phyloP scores from a whole-genome alignment of 2,888 invertebrate species.

The Mesodorylaimus sp. region DNA sequence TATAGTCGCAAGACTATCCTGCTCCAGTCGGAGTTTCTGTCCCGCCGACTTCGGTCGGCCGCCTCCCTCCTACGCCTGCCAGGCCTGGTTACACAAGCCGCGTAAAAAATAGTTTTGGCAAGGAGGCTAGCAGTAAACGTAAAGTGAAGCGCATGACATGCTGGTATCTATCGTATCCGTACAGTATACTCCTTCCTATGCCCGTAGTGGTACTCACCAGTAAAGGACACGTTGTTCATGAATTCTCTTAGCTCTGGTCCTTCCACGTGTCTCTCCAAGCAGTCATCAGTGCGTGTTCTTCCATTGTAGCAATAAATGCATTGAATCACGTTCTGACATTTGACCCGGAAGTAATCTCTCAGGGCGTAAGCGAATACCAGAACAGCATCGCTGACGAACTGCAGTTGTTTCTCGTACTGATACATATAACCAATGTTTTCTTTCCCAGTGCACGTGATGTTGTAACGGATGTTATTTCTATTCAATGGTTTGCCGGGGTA shows the following conservation, averaged over 20 bases:
- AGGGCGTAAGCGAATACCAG: slow-evolving; percentile 79
- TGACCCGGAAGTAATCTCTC: slow-evolving; percentile 15
- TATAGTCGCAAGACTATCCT: too few relatives aligned
- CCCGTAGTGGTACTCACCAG: slow-evolving; percentile 53
- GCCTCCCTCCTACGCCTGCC: too few relatives aligned
- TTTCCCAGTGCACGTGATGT: slow-evolving; percentile 50
- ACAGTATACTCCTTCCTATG: not conserved
- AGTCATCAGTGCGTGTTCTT: not conserved
- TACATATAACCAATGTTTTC: slow-evolving; percentile 44
- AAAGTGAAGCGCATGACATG: not conserved
- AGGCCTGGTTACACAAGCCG: too few relatives aligned
- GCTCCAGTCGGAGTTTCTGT: too few relatives aligned
- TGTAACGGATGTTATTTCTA: slow-evolving; percentile 58
- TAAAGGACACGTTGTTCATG: slow-evolving; percentile 63
- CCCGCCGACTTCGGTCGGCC: too few relatives aligned
- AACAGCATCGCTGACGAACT: slow-evolving; percentile 88
- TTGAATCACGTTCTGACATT: not conserved
- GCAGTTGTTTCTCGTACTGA: slow-evolving; percentile 70
- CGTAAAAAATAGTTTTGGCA: too few relatives aligned
- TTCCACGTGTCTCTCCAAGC: too few relatives aligned
- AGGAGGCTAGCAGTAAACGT: not conserved
- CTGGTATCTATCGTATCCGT: not conserved
- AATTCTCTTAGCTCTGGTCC: slow-evolving; percentile 62
- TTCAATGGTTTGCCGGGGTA: slow-evolving; percentile 55
- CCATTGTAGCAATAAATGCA: not conserved